phyloP scores from a whole-genome alignment of 2,797 vertebrate genomes.

The Phyllotis vaccarum region DNA sequence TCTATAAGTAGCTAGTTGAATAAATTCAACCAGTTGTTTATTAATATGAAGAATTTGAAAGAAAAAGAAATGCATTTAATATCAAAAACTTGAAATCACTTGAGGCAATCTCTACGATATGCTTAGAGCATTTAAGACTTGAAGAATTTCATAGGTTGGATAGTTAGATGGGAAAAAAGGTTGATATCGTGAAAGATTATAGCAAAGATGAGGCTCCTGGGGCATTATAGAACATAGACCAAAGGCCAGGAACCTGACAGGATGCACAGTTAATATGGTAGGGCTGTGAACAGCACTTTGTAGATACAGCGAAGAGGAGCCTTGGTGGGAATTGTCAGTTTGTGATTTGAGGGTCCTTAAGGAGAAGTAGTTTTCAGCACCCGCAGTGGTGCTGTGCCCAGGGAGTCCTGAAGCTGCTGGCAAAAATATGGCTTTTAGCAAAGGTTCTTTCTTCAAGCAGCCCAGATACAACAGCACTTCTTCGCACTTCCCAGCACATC shows the following conservation, averaged over 20 bases:
- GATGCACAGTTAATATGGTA: not conserved
- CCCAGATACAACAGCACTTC: not conserved
- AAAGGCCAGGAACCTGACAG: not conserved
- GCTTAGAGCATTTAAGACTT: slow-evolving; percentile 17
- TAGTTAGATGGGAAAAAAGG: not conserved
- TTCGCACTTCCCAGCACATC: not conserved
- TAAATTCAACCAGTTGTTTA: slow-evolving; percentile 34
- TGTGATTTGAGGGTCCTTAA: not conserved
- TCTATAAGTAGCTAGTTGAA: slow-evolving; percentile 18
- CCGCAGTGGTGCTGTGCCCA: not conserved
- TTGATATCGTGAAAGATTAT: slow-evolving; percentile 16
- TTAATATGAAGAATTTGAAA: slow-evolving; percentile 12
- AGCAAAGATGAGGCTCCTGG: not conserved
- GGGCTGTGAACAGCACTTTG: not conserved
- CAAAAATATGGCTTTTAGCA: not conserved
- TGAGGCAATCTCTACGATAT: slow-evolving; percentile 8
- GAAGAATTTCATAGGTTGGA: not conserved
- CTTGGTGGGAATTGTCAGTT: not conserved
- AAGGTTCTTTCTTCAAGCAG: not conserved
- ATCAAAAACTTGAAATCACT: not conserved
- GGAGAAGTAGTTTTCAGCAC: not conserved
- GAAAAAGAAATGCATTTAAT: slow-evolving; percentile 43
- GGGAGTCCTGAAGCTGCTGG: not conserved
- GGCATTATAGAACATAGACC: not conserved
- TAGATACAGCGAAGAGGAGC: not conserved